Evolutionary conservation across 1,140 invertebrate genomes (phyloP).

Genomic region (Tetramorium parvispinum): DNA sequence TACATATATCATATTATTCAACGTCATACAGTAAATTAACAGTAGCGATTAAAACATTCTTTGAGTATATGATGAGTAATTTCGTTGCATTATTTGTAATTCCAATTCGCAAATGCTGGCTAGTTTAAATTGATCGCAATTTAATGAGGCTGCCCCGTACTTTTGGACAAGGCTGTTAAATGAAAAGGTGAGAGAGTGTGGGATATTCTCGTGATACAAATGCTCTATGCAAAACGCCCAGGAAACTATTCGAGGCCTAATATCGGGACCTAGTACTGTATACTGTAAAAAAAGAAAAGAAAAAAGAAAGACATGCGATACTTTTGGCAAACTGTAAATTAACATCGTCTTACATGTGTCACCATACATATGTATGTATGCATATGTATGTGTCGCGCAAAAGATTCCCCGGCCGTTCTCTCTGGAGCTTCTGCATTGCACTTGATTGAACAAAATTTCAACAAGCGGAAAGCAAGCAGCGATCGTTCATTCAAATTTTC

Average conservation of each 20-base stretch:
- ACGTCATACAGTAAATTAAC: neutral
- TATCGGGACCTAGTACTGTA: slow-evolving; percentile 14
- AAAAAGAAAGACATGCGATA: slow-evolving; percentile 37
- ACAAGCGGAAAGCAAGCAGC: slow-evolving; percentile 82
- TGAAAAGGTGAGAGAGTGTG: slow-evolving; percentile 65
- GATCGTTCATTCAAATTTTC: slow-evolving; percentile 81
- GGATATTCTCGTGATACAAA: slow-evolving; percentile 57
- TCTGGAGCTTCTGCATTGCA: slow-evolving; percentile 66
- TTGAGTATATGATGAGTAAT: neutral
- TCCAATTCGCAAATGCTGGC: neutral
- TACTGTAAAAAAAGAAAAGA: slow-evolving; percentile 1
- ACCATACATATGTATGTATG: slow-evolving; percentile 16
- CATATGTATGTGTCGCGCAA: neutral
- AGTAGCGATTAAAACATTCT: neutral
- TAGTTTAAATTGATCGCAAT: slow-evolving; percentile 2
- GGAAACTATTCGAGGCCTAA: slow-evolving; percentile 56
- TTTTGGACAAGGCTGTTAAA: slow-evolving; percentile 63
- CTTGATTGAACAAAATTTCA: slow-evolving; percentile 74
- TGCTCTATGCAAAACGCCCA: slow-evolving; percentile 71
- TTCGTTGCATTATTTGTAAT: neutral
- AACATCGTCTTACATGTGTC: slow-evolving; percentile 18
- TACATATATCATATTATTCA: neutral
- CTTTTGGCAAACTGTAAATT: slow-evolving; percentile 13
- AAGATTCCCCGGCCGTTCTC: slow-evolving; percentile 41
- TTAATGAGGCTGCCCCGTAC: neutral